phyloP scores from a whole-genome alignment of 1,140 invertebrate species.

The Eriocheir sinensis region DNA sequence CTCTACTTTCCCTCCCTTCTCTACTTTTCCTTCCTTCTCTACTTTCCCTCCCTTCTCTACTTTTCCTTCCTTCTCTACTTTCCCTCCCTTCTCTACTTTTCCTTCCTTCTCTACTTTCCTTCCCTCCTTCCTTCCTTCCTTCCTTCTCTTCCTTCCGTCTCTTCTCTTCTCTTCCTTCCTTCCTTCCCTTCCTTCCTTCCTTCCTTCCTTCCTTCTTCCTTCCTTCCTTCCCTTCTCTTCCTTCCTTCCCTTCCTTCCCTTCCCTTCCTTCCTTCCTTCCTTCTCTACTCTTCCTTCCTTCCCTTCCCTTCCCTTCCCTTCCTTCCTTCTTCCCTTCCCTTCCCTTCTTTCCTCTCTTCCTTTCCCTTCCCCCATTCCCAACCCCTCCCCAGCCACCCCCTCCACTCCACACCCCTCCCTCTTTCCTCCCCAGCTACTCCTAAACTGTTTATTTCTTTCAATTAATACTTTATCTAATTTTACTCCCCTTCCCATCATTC shows the following conservation, averaged over 20 bases:
- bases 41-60: not conserved
- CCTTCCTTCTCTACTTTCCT: not conserved
- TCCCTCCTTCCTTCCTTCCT: slow-evolving; percentile 6
- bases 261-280: not conserved
- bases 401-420: not conserved
- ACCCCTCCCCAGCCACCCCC: not conserved
- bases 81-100: too few relatives aligned
- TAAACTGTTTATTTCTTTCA: too few relatives aligned
- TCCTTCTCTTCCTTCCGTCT: not conserved
- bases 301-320: not conserved
- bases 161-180: not conserved
- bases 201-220: not conserved
- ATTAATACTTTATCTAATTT: not conserved
- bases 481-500: not conserved
- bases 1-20: not conserved
- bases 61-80: too few relatives aligned
- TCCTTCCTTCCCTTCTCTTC: not conserved
- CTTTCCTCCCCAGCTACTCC: not conserved
- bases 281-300: not conserved
- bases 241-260: not conserved
- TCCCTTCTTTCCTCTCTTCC: not conserved
- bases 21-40: not conserved
- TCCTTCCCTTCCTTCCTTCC: slow-evolving; percentile 20
- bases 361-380: not conserved
- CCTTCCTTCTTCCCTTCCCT: not conserved